phyloP scores from a whole-genome alignment of 1,140 invertebrate genomes.

The Plodia interpunctella region DNA sequence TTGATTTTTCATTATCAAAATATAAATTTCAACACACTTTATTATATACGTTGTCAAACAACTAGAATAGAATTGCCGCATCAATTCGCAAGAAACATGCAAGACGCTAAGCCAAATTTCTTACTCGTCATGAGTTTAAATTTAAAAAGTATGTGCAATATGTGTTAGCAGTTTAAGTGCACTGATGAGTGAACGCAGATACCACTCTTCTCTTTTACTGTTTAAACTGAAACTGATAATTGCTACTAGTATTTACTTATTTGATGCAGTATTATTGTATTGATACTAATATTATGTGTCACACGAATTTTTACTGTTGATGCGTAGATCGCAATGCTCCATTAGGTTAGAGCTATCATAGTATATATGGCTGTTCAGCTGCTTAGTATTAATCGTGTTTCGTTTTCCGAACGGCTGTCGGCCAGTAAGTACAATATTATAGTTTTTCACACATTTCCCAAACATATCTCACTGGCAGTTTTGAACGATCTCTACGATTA shows the following conservation, averaged over 20 bases:
- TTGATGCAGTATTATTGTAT: constrained; percentile 12
- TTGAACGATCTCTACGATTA: constrained; percentile 17
- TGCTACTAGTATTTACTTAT: not conserved
- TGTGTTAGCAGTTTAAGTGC: too few relatives aligned
- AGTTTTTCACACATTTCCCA: constrained; percentile 2
- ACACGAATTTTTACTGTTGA: not conserved
- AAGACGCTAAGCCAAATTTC: too few relatives aligned
- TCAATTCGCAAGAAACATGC: too few relatives aligned
- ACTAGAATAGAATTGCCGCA: too few relatives aligned
- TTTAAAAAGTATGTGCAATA: too few relatives aligned
- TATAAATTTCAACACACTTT: too few relatives aligned
- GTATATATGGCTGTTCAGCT: constrained; percentile 12
- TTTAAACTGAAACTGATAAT: not conserved
- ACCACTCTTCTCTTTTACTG: not conserved
- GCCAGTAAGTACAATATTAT: constrained; percentile 16
- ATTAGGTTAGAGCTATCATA: constrained; percentile 10
- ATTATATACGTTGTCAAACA: too few relatives aligned
- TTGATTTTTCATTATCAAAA: too few relatives aligned
- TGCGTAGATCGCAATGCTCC: constrained; percentile 10
- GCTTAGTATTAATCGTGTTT: constrained; percentile 14
- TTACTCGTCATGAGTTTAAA: too few relatives aligned
- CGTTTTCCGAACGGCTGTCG: constrained; percentile 11
- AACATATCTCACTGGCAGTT: constrained; percentile 9
- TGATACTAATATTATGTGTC: constrained; percentile 17
- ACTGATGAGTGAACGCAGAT: too few relatives aligned